Evolutionary conservation across 2,888 invertebrate genomes (phyloP).

Genomic region (Eledona agricola): DNA sequence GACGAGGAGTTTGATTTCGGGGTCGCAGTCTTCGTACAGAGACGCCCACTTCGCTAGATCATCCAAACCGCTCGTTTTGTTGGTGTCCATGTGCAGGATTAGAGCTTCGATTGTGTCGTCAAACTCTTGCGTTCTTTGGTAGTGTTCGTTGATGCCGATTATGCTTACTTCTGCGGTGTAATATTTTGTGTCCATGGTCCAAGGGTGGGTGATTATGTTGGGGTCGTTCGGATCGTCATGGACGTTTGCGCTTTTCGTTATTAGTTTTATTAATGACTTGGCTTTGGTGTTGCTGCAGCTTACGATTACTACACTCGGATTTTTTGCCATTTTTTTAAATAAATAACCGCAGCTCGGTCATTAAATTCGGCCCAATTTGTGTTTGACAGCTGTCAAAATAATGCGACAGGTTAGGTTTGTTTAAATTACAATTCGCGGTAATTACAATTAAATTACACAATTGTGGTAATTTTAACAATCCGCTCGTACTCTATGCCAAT

Average conservation of each 20-base stretch:
- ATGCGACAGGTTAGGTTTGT: constrained; percentile 6
- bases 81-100: constrained; percentile 70
- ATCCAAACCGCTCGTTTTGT: constrained; percentile 62
- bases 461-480: too few species aligned
- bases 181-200: constrained; percentile 77
- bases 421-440: too few species aligned
- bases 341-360: background rate
- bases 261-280: constrained; percentile 58
- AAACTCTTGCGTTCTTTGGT: constrained; percentile 63
- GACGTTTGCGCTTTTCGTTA: constrained; percentile 53
- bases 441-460: too few species aligned
- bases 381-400: constrained; percentile 13
- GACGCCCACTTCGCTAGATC: constrained; percentile 56
- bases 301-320: constrained; percentile 57
- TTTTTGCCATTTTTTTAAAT: constrained; percentile 44
- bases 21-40: constrained; percentile 53
- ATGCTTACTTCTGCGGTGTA: constrained; percentile 71
- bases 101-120: constrained; percentile 68
- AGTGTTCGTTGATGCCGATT: constrained; percentile 64
- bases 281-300: constrained; percentile 60
- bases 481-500: too few species aligned
- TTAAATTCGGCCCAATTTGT: too few species aligned
- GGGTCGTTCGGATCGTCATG: constrained; percentile 42
- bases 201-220: constrained; percentile 57
- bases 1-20: constrained; percentile 68